Evolutionary conservation across 1,140 invertebrate species (phyloP), one percentile per base, ranked within the genome.

Genomic region (Mylabris phalerata): DNA sequence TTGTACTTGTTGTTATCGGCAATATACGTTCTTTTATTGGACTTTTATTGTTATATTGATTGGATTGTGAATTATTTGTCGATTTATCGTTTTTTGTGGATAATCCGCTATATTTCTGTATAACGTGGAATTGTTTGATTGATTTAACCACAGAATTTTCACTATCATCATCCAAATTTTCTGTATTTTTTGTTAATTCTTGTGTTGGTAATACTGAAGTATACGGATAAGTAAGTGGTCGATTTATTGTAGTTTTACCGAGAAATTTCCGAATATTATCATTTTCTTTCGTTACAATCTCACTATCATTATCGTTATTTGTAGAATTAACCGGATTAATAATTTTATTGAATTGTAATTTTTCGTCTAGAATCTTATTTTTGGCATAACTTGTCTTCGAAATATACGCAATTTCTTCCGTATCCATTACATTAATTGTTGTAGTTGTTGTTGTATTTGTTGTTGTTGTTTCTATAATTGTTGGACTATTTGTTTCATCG

Each of bases 351-450:
- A 47, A 26, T 59, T 65, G 44, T 32, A 32, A 5, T 32, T 32
- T 32, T 7, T 71, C 62, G 55, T 74, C 72, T 9, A 74, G 45
- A 19, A 73, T 68, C 50, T 73, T 73, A 56, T 74, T 74, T 67
- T 72, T 73, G 0, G 69, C 71, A 52, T 70, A 73, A 59, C 68
- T 73, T 19, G 67, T 66, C 41, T 74, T 71, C 5, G 67, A 62
- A 1, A 72, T 67, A 46, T 72, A 67, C 0, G 81, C 45, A 76
- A 78, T 55, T 66, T 75, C 64, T 71, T 77, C 50, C 49, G 64
- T 63, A 64, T 76, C 56, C 62, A 74, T 69, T 48, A 72, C 64
- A 7, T 49, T 63, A 10, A 61, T 58, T 7, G 19, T 24, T n/a
- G 27, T n/a, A n/a, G n/a, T 11, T 10, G 47, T n/a, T 4, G 25